Evolutionary conservation across 2,797 vertebrate species (phyloP).

Genomic region (Syngnathus rostellatus): DNA sequence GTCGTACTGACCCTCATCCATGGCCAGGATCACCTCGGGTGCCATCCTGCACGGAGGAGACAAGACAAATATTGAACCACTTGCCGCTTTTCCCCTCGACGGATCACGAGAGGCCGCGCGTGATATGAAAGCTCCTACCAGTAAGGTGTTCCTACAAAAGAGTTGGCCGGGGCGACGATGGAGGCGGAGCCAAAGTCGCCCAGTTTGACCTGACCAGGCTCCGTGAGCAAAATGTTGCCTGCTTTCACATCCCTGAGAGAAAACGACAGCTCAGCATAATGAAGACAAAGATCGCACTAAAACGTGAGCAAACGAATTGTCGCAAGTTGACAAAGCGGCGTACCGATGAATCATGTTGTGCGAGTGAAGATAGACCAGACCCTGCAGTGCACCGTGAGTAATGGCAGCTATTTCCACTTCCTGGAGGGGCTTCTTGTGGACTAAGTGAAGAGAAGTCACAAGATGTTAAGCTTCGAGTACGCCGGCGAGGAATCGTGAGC

Average conservation of each 20-base stretch:
- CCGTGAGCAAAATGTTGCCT: conserved; percentile 89
- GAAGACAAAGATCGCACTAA: conserved; percentile 6
- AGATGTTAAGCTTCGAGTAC: not conserved
- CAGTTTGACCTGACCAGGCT: conserved; percentile 88
- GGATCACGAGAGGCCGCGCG: not conserved
- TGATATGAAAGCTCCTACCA: conserved; percentile 64
- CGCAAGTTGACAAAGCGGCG: conserved; percentile 16
- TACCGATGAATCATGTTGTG: conserved; percentile 97
- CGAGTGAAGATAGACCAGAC: conserved; percentile 87
- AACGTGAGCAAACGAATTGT: not conserved
- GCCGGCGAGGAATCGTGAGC: not conserved
- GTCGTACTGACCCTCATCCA: conserved; percentile 92
- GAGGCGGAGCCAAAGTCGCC: conserved; percentile 91
- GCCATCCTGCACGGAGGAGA: conserved; percentile 78
- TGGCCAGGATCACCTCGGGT: conserved; percentile 89
- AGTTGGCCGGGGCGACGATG: conserved; percentile 86
- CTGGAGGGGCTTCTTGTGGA: conserved; percentile 90
- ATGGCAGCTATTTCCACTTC: conserved; percentile 91
- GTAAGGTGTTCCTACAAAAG: conserved; percentile 90
- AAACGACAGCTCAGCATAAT: conserved; percentile 15
- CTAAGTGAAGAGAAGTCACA: conserved; percentile 49
- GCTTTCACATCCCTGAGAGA: conserved; percentile 83
- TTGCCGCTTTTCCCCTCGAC: conserved; percentile 14
- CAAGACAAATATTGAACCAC: conserved; percentile 22
- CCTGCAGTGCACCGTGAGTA: conserved; percentile 86